Evolutionary conservation across 1,140 invertebrate genomes (phyloP).

Genomic region (Orius laevigatus): DNA sequence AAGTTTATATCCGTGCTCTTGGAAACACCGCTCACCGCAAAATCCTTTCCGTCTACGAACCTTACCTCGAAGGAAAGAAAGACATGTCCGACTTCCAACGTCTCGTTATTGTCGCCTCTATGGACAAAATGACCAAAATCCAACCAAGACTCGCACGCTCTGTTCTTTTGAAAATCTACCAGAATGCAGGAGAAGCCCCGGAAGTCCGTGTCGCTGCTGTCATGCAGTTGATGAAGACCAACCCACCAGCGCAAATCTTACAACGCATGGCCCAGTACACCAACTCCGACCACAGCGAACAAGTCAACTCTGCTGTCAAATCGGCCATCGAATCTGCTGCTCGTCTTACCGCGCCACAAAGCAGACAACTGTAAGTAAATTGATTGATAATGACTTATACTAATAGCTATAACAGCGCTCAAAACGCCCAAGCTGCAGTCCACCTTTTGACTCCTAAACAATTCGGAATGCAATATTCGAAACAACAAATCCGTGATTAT

Average conservation of each 20-base stretch:
- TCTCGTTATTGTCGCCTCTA: slow-evolving; percentile 36
- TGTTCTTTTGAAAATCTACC: slow-evolving; percentile 45
- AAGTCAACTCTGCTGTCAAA: slow-evolving; percentile 43
- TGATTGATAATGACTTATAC: not conserved
- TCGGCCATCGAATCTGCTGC: slow-evolving; percentile 35
- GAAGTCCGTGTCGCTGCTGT: slow-evolving; percentile 47
- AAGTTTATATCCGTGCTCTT: slow-evolving; percentile 40
- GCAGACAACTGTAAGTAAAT: slow-evolving; percentile 10
- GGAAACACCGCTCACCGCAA: slow-evolving; percentile 40
- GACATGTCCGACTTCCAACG: slow-evolving; percentile 39
- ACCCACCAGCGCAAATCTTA: slow-evolving; percentile 41
- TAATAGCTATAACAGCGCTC: slow-evolving; percentile 25
- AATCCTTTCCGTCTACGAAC: slow-evolving; percentile 39
- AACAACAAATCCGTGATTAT: slow-evolving; percentile 25
- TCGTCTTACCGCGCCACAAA: not conserved
- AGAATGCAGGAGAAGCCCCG: slow-evolving; percentile 41
- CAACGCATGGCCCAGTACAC: slow-evolving; percentile 49
- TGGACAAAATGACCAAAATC: slow-evolving; percentile 31
- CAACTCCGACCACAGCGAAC: slow-evolving; percentile 37
- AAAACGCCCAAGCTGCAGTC: slow-evolving; percentile 35
- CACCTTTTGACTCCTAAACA: slow-evolving; percentile 34
- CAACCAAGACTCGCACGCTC: slow-evolving; percentile 33
- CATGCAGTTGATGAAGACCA: slow-evolving; percentile 34
- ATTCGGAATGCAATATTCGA: slow-evolving; percentile 35
- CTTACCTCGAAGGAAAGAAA: slow-evolving; percentile 43